Conservation (phyloP, 2,888 invertebrate genomes). For the Leucoma salicis region DNA sequence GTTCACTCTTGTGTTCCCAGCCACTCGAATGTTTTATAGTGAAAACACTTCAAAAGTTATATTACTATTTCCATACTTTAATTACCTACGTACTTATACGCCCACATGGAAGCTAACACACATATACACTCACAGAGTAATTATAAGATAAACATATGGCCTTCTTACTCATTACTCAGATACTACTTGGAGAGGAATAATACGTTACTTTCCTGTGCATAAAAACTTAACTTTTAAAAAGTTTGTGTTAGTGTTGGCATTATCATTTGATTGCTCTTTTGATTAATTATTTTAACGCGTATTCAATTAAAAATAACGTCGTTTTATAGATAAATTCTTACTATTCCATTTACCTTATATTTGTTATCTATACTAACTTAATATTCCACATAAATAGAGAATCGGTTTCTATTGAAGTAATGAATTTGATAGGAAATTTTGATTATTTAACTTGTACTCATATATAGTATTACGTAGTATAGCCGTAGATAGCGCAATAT, state of each 20-base stretch:
- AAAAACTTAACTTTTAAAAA: slow-evolving; percentile 21
- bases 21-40: slow-evolving; percentile 77
- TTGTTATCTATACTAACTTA: slow-evolving; percentile 9
- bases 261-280: not conserved
- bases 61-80: slow-evolving; percentile 81
- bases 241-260: slow-evolving; percentile 1
- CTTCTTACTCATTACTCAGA: slow-evolving; percentile 58
- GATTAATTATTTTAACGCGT: slow-evolving; percentile 1
- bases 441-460: not conserved
- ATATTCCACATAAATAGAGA: slow-evolving; percentile 7
- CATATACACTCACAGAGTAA: slow-evolving; percentile 49
- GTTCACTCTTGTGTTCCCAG: slow-evolving; percentile 72
- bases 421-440: not conserved
- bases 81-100: slow-evolving; percentile 68
- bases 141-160: slow-evolving; percentile 75
- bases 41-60: slow-evolving; percentile 81
- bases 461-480: slow-evolving; percentile 7
- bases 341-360: slow-evolving; percentile 10
- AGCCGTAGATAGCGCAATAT: slow-evolving; percentile 7
- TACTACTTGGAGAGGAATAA: slow-evolving; percentile 51
- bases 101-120: slow-evolving; percentile 51
- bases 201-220: slow-evolving; percentile 55
- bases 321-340: slow-evolving; percentile 16
- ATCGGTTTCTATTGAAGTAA: not conserved
- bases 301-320: slow-evolving; percentile 13